phyloP scores from a whole-genome alignment of 1,140 invertebrate species.

The Manduca sexta region DNA sequence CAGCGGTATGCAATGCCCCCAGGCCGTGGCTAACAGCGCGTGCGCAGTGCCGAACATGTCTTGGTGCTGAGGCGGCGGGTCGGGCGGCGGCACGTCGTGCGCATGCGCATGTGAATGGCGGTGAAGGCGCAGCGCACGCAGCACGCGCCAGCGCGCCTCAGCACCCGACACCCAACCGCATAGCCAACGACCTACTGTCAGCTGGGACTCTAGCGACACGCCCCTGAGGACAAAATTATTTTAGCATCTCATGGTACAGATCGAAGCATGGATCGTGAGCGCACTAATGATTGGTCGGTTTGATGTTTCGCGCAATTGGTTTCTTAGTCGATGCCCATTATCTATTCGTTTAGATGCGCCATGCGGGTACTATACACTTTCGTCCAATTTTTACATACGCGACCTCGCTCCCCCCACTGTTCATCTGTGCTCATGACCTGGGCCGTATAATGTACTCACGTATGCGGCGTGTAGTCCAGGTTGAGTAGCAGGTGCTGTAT shows the following conservation, averaged over 20 bases:
- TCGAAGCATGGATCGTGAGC: no score
- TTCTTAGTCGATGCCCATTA: no score
- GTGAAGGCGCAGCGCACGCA: conserved; percentile 34
- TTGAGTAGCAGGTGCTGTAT: conserved; percentile 32
- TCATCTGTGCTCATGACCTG: background rate
- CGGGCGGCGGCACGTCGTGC: conserved; percentile 25
- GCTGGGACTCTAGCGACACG: conserved; percentile 28
- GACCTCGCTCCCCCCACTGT: background rate
- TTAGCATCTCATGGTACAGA: no score
- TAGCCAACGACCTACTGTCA: conserved; percentile 34
- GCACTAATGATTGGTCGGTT: no score
- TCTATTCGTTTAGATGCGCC: no score
- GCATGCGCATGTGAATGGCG: conserved; percentile 21
- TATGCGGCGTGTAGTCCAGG: conserved; percentile 43
- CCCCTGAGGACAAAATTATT: background rate
- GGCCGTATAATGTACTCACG: conserved; percentile 20
- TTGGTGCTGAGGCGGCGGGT: background rate
- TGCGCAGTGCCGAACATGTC: conserved; percentile 20
- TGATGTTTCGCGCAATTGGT: no score
- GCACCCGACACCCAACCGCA: conserved; percentile 19
- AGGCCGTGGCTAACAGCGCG: conserved; percentile 35
- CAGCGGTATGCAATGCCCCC: conserved; percentile 53
- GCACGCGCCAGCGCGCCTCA: conserved; percentile 39
- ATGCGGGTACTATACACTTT: no score
- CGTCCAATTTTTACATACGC: no score